Base-by-base conservation (phyloP, 2,113 vertebrate genomes). In the Anarrhichthys ocellatus region DNA sequence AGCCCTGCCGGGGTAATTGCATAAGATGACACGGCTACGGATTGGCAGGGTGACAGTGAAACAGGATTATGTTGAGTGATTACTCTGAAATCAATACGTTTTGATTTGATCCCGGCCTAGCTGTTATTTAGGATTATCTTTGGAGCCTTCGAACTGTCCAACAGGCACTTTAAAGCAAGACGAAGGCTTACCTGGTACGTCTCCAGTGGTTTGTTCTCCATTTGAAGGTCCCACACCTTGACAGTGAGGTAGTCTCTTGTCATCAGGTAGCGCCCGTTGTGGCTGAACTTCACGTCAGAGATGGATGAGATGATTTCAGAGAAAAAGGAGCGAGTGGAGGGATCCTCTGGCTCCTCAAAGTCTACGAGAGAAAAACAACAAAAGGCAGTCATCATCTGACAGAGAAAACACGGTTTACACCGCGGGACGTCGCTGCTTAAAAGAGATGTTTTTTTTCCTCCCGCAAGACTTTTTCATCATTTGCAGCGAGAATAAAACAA, bases 301-400 rank as follows among this genome's bases (percentile, higher is more conserved):
- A 99, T 98, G 1, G 98, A 99, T 84, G 98, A 99, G 95, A 99
- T 99, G 89, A 99, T 99, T 94, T 99, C 98, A 0, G 98, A 99
- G 94, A 99, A 99, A 89, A 99, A 99, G 0, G 98, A 99, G 34
- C 98, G 95, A 77, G 98, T 99, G 91, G 97, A 97, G 3, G 97
- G 97, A 90, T 99, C 97, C 91, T 99, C 98, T 0, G 98, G 98
- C 92, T 99, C 98, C 86, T 99, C 98, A 70, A 99, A 99, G 94
- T 98, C 98, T 99, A 87, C 0, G 48, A 65, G 56, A 77, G 56
- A 59, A 24, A 44, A 36, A 77, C 56, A 52, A 71, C 20, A 76
- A 76, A 52, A 76, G 75, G 22, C 4, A 5, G 72, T 73, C 32
- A 81, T 75, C 77, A 62, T 81, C 52, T 77, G 61, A 83, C 65